These are phyloP conservation scores for Macropis europaea DNA, from an alignment of 2,888 invertebrate genomes.

Conservation along the genomic window DNA sequence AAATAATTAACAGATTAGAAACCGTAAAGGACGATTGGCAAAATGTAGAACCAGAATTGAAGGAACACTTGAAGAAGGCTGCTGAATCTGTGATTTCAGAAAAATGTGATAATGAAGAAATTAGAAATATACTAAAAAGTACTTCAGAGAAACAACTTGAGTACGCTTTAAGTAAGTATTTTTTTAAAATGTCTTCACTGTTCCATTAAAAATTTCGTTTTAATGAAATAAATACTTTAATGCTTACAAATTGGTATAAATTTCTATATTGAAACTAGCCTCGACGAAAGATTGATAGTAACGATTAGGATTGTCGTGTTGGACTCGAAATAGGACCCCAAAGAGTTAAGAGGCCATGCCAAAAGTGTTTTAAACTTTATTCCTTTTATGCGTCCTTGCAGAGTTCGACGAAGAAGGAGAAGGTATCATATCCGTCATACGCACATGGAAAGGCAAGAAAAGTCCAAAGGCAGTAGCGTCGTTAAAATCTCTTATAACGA, in stretches of 20 bases:
- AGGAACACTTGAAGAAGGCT: slow-evolving; percentile 66
- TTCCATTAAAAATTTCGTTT: too few relatives aligned
- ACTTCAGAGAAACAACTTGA: slow-evolving; percentile 74
- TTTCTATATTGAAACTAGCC: too few relatives aligned
- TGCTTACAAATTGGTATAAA: too few relatives aligned
- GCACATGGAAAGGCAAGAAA: slow-evolving; percentile 79
- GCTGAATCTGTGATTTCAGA: slow-evolving; percentile 66
- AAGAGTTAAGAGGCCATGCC: too few relatives aligned
- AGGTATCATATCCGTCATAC: slow-evolving; percentile 79
- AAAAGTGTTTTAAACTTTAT: too few relatives aligned
- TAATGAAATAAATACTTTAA: background rate
- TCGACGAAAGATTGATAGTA: too few relatives aligned
- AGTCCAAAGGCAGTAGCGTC: slow-evolving; percentile 67
- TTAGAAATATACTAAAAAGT: slow-evolving; percentile 69
- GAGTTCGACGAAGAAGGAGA: slow-evolving; percentile 64
- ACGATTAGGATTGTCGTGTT: too few relatives aligned
- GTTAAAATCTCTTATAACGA: slow-evolving; percentile 77
- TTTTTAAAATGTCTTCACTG: background rate
- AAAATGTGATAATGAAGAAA: slow-evolving; percentile 65
- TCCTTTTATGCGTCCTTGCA: too few relatives aligned
- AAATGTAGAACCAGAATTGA: slow-evolving; percentile 62
- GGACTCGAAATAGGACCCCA: too few relatives aligned
- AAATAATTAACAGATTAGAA: slow-evolving; percentile 62
- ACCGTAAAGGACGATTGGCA: slow-evolving; percentile 71
- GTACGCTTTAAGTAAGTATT: slow-evolving; percentile 70